A percentile compares a stretch with the other conserved stretches of the same genome.
phyloP scores from a whole-genome alignment of 37 sponge, comb jelly and placozoan species.

The Crambe crambe region DNA sequence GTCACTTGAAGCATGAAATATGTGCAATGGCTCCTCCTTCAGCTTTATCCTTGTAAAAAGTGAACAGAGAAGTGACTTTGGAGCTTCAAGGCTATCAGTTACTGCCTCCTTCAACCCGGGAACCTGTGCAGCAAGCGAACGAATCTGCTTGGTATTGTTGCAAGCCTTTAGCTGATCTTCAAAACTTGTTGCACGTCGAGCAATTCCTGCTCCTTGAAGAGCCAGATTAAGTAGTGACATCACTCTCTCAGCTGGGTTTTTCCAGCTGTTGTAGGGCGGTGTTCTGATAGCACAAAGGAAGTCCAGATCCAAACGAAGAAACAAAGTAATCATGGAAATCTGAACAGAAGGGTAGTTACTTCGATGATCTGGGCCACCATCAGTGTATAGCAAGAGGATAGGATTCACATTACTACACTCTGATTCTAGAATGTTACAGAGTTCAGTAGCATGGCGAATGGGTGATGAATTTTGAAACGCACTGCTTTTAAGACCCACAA shows the following conservation, averaged over 20 bases:
- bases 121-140: conserved; percentile 12
- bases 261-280: conserved; percentile 33
- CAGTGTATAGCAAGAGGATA: conserved; percentile 1
- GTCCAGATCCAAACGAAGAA: conserved; percentile 34
- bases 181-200: conserved; percentile 11
- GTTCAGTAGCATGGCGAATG: conserved; percentile 48
- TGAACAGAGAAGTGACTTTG: conserved; percentile 11
- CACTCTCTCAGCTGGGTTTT: conserved; percentile 44
- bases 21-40: conserved; percentile 25
- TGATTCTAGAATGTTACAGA: conserved; percentile 2
- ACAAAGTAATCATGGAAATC: conserved; percentile 35
- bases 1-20: not conserved
- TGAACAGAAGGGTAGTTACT: conserved; percentile 28
- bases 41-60: conserved; percentile 19
- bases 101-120: conserved; percentile 16
- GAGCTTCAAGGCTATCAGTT: conserved; percentile 11
- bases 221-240: conserved; percentile 50
- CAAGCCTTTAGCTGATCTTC: conserved; percentile 11
- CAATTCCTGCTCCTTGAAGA: conserved; percentile 48
- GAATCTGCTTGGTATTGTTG: conserved; percentile 26
- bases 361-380: conserved; percentile 25
- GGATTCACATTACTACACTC: not conserved
- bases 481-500: conserved; percentile 18
- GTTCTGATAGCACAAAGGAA: conserved; percentile 46
- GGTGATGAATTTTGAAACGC: conserved; percentile 24